phyloP scores from a whole-genome alignment of 2,113 vertebrate genomes.

The Ailuropoda melanoleuca region DNA sequence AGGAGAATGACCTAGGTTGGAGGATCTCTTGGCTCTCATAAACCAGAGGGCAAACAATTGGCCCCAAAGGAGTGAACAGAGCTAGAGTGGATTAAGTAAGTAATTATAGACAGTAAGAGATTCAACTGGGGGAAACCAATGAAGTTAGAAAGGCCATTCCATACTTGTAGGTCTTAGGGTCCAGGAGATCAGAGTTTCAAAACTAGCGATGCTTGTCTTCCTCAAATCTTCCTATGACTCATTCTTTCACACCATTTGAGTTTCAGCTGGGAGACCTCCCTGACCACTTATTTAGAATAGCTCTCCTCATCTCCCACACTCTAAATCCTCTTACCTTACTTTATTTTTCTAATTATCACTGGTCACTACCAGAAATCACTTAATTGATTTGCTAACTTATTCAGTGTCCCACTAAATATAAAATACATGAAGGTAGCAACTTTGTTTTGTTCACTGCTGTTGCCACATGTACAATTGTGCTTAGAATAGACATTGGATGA shows the following conservation, averaged over 20 bases:
- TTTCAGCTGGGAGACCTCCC: neutral
- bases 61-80: neutral
- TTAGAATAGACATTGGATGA: neutral
- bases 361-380: neutral
- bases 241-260: neutral
- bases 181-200: neutral
- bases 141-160: neutral
- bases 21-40: neutral
- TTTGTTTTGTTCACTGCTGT: neutral
- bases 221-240: neutral
- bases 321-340: neutral
- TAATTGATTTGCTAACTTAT: neutral
- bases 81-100: neutral
- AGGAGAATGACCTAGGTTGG: neutral
- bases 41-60: neutral
- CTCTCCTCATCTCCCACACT: neutral
- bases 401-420: neutral
- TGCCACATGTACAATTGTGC: neutral
- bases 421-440: neutral
- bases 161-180: neutral
- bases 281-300: neutral
- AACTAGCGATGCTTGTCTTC: neutral
- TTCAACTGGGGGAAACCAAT: neutral
- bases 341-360: neutral
- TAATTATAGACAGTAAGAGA: neutral